These are phyloP conservation scores for Clunio marinus DNA, from an alignment of 2,888 invertebrate genomes.

Conservation along the genomic window DNA sequence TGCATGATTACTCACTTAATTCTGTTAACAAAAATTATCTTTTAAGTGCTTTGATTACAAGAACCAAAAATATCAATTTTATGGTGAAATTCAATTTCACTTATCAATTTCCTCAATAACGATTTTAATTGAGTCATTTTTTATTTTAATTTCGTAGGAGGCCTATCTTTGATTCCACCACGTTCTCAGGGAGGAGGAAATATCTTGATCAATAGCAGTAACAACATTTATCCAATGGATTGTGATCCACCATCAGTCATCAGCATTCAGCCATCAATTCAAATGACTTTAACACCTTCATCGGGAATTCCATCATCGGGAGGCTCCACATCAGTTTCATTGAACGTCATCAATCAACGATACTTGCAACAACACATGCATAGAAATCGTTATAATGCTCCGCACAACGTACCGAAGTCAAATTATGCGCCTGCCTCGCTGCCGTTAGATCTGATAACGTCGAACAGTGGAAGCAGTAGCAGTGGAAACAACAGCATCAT, in stretches of 20 bases:
- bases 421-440: conserved; percentile 50
- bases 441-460: conserved; percentile 46
- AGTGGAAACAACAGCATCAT: conserved; percentile 16
- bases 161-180: conserved; percentile 35
- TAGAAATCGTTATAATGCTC: conserved; percentile 20
- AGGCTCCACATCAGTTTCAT: conserved; percentile 42
- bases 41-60: no score
- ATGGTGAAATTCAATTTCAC: no score
- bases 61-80: no score
- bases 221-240: conserved; percentile 62
- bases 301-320: conserved; percentile 42
- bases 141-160: conserved; percentile 12
- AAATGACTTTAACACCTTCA: conserved; percentile 43
- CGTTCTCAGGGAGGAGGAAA: conserved; percentile 35
- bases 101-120: neutral
- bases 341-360: conserved; percentile 42
- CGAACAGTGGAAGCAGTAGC: neutral
- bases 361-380: conserved; percentile 35
- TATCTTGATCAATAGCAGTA: conserved; percentile 32
- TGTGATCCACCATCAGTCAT: conserved; percentile 65
- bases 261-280: conserved; percentile 46
- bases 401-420: conserved; percentile 40
- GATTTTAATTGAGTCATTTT: neutral
- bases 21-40: no score
- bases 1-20: no score